phyloP scores from a whole-genome alignment of 1,140 invertebrate genomes.

The Drosophila leontia region DNA sequence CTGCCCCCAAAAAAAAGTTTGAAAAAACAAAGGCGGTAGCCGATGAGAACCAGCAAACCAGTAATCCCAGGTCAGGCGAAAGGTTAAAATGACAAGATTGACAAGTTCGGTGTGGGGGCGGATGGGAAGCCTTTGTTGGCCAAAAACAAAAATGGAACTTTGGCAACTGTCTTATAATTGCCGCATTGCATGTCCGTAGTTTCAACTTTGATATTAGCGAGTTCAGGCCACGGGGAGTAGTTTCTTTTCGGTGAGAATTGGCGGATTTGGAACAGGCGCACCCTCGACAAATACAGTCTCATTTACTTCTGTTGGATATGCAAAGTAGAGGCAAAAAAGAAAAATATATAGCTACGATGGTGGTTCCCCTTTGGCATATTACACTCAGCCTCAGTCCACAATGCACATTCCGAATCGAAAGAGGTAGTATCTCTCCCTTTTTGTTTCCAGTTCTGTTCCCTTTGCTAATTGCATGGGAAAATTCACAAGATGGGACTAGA shows the following conservation, averaged over 20 bases:
- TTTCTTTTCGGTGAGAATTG: conserved; percentile 54
- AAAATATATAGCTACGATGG: conserved; percentile 11
- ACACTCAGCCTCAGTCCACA: conserved; percentile 28
- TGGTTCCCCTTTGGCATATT: conserved; percentile 45
- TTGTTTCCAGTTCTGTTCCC: conserved; percentile 45
- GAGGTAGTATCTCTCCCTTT: conserved; percentile 20
- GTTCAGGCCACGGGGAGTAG: conserved; percentile 16
- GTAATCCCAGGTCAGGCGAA: conserved; percentile 67
- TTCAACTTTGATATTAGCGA: conserved; percentile 78
- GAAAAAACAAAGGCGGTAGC: conserved; percentile 8
- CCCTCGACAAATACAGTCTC: conserved; percentile 40
- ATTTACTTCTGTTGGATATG: conserved; percentile 25
- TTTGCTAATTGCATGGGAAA: conserved; percentile 74
- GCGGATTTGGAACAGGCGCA: conserved; percentile 47
- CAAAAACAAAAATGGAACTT: conserved; percentile 34
- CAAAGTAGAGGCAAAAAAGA: conserved; percentile 23
- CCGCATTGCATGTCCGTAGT: conserved; percentile 71
- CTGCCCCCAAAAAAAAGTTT: not conserved
- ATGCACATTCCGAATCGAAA: conserved; percentile 62
- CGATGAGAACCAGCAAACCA: conserved; percentile 23
- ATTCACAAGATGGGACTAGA: conserved; percentile 52
- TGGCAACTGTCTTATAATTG: conserved; percentile 67
- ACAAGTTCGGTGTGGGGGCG: conserved; percentile 52
- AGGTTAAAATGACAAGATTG: conserved; percentile 83
- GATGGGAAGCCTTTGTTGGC: conserved; percentile 57